These are phyloP conservation scores for Philereme transversata DNA, from an alignment of 2,888 invertebrate species.

Conservation along the genomic window DNA sequence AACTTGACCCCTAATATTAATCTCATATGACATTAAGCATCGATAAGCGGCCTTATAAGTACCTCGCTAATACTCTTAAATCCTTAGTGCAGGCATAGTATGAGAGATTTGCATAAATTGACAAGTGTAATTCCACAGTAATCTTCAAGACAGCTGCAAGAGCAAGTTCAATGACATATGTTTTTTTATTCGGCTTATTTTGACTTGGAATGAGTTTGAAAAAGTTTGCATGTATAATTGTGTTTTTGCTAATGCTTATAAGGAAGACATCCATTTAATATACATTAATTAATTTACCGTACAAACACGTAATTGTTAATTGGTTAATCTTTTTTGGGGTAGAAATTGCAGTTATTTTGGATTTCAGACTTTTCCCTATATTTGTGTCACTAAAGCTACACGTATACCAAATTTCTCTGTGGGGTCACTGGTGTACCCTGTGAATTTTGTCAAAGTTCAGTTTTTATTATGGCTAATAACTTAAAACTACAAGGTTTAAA, in stretches of 20 bases:
- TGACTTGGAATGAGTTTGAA: slow-evolving; percentile 10
- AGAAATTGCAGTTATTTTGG: no score
- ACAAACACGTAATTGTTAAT: background rate
- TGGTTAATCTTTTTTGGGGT: no score
- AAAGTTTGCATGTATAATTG: slow-evolving; percentile 20
- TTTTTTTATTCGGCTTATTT: slow-evolving; percentile 8
- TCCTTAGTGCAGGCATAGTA: slow-evolving; percentile 51
- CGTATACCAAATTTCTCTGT: no score
- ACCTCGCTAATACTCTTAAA: slow-evolving; percentile 41
- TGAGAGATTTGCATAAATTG: slow-evolving; percentile 63
- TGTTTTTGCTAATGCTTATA: slow-evolving; percentile 24
- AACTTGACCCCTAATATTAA: slow-evolving; percentile 45
- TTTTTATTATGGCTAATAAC: no score
- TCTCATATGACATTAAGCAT: slow-evolving; percentile 38
- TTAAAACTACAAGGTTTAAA: no score
- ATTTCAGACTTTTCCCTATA: no score
- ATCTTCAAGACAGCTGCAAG: slow-evolving; percentile 28
- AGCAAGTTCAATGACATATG: slow-evolving; percentile 23
- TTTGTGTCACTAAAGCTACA: no score
- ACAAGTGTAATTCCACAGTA: slow-evolving; percentile 44
- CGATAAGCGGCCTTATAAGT: slow-evolving; percentile 44
- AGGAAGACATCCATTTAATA: slow-evolving; percentile 25
- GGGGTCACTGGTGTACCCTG: no score
- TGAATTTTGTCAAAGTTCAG: no score
- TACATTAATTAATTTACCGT: background rate